These are phyloP conservation scores for Nomada ruficornis DNA, from an alignment of 2,888 invertebrate genomes.

Conservation along the genomic window DNA sequence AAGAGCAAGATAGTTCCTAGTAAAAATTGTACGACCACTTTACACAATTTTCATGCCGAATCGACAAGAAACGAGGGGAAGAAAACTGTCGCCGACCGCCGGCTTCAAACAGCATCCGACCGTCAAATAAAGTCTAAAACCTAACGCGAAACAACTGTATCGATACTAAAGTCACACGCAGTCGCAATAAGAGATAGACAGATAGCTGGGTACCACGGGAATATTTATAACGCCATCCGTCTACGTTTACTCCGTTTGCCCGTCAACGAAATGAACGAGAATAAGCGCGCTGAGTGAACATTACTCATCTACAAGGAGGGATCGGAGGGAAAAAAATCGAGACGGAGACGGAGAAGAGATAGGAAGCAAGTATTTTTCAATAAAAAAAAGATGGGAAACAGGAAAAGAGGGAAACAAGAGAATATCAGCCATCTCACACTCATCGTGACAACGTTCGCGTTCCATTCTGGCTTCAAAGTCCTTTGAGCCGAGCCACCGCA, in stretches of 20 bases:
- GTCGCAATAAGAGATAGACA: constrained; percentile 1
- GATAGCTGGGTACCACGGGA: constrained; percentile 13
- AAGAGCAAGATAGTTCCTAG: not conserved
- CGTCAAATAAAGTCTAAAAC: not conserved
- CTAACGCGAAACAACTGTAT: not conserved
- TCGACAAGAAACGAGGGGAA: not conserved
- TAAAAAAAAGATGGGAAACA: constrained; percentile 14
- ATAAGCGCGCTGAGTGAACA: constrained; percentile 32
- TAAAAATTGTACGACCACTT: not conserved
- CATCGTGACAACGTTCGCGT: constrained; percentile 66
- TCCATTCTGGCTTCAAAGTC: constrained; percentile 69
- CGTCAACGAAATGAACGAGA: constrained; percentile 46
- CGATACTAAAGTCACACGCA: constrained; percentile 4
- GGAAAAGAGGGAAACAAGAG: constrained; percentile 57
- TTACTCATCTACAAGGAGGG: constrained; percentile 39
- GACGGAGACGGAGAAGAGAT: constrained; percentile 9
- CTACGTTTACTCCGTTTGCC: constrained; percentile 32
- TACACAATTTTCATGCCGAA: not conserved
- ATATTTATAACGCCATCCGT: constrained; percentile 53
- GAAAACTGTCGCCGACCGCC: not conserved
- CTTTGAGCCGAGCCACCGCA: constrained; percentile 70
- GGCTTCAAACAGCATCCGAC: not conserved
- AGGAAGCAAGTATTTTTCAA: constrained; percentile 46
- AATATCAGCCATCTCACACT: constrained; percentile 70
- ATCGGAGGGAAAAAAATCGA: constrained; percentile 9